Evolutionary conservation across 2,888 invertebrate species (phyloP).

Genomic region (Lutraria lutraria): DNA sequence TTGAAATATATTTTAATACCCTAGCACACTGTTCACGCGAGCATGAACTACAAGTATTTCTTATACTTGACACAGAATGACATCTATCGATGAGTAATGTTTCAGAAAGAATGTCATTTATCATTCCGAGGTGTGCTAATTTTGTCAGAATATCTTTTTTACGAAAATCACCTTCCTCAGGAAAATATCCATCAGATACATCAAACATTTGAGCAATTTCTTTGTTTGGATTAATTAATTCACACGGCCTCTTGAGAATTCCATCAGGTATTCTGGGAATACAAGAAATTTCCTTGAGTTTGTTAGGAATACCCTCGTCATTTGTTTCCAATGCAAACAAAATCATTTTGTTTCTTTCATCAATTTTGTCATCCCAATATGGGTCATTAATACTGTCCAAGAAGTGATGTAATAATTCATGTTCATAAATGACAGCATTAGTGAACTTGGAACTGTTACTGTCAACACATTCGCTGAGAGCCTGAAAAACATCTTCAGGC

Average conservation of each 20-base stretch:
- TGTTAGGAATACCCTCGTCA: neutral
- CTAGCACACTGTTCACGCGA: slow-evolving; percentile 30
- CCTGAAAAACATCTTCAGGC: slow-evolving; percentile 8
- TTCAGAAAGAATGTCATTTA: slow-evolving; percentile 55
- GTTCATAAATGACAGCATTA: slow-evolving; percentile 20
- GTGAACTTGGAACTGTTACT: neutral
- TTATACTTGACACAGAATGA: slow-evolving; percentile 54
- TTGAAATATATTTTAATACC: slow-evolving; percentile 41
- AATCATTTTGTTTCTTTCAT: slow-evolving; percentile 29
- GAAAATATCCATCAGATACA: slow-evolving; percentile 75
- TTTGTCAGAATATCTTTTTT: slow-evolving; percentile 21
- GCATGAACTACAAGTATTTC: slow-evolving; percentile 19
- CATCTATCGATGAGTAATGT: slow-evolving; percentile 69
- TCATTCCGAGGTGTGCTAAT: slow-evolving; percentile 72
- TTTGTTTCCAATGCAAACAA: slow-evolving; percentile 21
- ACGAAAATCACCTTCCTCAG: slow-evolving; percentile 44
- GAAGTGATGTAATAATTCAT: slow-evolving; percentile 23
- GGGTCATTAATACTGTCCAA: neutral
- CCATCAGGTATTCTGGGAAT: slow-evolving; percentile 75
- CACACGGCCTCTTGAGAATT: slow-evolving; percentile 66
- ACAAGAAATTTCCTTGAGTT: slow-evolving; percentile 60
- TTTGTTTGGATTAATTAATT: slow-evolving; percentile 75
- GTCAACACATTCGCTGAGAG: neutral
- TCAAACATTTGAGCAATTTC: slow-evolving; percentile 71
- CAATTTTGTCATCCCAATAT: slow-evolving; percentile 19